Evolutionary conservation across 2,888 invertebrate genomes (phyloP), one percentile per base, ranked within the genome.

Genomic region (Disparrhopalites patrizii): DNA sequence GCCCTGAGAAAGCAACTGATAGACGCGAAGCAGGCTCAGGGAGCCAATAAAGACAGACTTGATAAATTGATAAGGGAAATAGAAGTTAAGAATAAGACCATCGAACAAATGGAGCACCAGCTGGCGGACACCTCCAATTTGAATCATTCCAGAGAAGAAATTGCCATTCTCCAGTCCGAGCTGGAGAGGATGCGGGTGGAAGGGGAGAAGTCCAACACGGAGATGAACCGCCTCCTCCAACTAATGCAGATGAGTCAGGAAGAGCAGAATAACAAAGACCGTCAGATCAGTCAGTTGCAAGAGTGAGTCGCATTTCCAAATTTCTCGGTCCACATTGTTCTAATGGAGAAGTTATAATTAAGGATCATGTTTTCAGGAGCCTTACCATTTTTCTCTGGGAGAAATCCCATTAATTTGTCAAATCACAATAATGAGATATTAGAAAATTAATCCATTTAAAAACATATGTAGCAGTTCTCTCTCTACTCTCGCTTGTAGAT

Each of bases 211-310:
- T 87, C 91, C 68, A 86, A 91, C 61, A 84, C 89, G n/a, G 93
- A 93, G 82, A 91, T 91, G 76, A 93, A 93, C 80, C 83, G 93
- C 76, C 81, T 94, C 74, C 82, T 94, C 76, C 90, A 93, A 10
- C 33, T 28, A 13, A 90, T 94, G 77, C 91, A 93, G 81, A 93
- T 93, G 90, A 90, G 91, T 75, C 93, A 93, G 78, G 93, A 93
- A 78, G 93, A 93, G 79, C 93, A 93, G 80, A 92, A 93, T 78
- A 85, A 89, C 76, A 93, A 93, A 81, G 93, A 93, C 79, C 92
- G 92, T 80, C 88, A 89, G 80, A 93, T 94, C 76, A 87, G 89
- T 84, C 93, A 93, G 79, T 83, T 94, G 80, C 91, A 92, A 84
- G 91, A 92, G 93, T 93, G 78, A 84, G 89, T 85, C 68, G 70